Base-by-base conservation (phyloP, 2,113 vertebrate genomes). In the Serinus canaria region DNA sequence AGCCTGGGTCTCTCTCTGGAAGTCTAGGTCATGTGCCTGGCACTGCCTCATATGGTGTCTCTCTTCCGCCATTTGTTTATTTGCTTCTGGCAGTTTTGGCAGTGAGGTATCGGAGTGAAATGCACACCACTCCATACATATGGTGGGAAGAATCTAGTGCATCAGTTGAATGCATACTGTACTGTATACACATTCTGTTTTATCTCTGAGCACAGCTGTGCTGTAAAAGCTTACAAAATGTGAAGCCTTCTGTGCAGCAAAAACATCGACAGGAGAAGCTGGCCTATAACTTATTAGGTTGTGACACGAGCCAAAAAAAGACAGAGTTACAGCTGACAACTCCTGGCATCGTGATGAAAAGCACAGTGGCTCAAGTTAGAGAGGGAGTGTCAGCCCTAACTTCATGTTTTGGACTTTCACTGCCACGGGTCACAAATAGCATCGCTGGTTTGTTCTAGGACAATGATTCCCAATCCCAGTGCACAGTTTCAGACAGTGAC, bases 141-240 rank as follows among this genome's bases (percentile, higher is more conserved):
- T 98, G 98, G 98, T 97, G 95, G 96, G 90, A 97, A 97, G 97
- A 98, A 92, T 95, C 97, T 97, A 97, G 97, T 95, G 96, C 97
- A 97, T 97, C 96, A 96, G 96, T 47, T 97, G 97, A 97, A 98
- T 96, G 96, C 97, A 97, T 96, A 97, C 98, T 97, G 97, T 97
- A 97, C 97, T 96, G 96, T 97, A 97, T 96, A 98, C 98, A 98
- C 97, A 98, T 98, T 98, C 97, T 98, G 98, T 97, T 98, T 98
- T 97, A 98, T 97, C 98, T 98, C 95, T 58, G 81, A 97, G 97
- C 97, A 96, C 97, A 98, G 98, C 98, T 98, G 97, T 97, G 97
- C 97, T 98, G 97, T 97, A 98, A 98, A 98, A 95, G 97, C 98
- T 97, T 97, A 96, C 97, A 98, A 98, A 98, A 97, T 97, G 97